Percentiles rank a stretch among this genome's conserved stretches.
phyloP scores from a whole-genome alignment of 23 tunicate genomes.

The Clavelina lepadiformis region DNA sequence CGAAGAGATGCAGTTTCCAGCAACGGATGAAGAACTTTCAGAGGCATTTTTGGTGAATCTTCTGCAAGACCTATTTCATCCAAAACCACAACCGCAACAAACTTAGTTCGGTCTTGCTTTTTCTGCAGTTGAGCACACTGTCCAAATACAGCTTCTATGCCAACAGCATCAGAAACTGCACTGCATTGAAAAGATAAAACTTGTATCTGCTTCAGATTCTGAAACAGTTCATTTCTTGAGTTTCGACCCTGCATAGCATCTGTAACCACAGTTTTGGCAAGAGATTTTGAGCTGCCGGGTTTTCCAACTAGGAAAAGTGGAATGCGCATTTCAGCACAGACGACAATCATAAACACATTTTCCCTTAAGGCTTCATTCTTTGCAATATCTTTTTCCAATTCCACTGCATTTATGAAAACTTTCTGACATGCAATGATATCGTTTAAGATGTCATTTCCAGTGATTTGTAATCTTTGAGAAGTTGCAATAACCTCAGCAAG shows the following conservation, averaged over 20 bases:
- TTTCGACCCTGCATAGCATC: constrained; percentile 52
- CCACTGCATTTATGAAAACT: constrained; percentile 23
- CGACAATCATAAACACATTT: constrained; percentile 57
- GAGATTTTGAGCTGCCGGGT: constrained; percentile 70
- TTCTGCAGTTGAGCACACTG: constrained; percentile 62
- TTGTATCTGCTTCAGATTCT: constrained; percentile 48
- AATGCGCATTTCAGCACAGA: constrained; percentile 59
- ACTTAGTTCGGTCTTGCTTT: constrained; percentile 23
- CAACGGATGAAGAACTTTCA: constrained; percentile 63
- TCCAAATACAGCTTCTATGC: constrained; percentile 50
- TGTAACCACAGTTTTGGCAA: constrained; percentile 63
- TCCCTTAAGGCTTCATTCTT: constrained; percentile 61
- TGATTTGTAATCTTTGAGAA: background rate
- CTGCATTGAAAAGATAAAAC: constrained; percentile 70
- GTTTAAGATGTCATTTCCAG: constrained; percentile 13
- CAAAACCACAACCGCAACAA: constrained; percentile 60
- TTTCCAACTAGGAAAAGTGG: constrained; percentile 70
- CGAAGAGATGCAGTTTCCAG: constrained; percentile 55
- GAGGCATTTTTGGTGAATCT: constrained; percentile 79
- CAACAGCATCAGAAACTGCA: constrained; percentile 59
- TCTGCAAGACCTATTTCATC: constrained; percentile 81
- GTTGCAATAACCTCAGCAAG: too few species aligned
- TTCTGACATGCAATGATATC: constrained; percentile 64
- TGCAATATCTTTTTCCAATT: constrained; percentile 45
- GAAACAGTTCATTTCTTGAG: constrained; percentile 29